Evolutionary conservation across 2,113 vertebrate genomes (phyloP).

Genomic region (Capreolus pygargus): DNA sequence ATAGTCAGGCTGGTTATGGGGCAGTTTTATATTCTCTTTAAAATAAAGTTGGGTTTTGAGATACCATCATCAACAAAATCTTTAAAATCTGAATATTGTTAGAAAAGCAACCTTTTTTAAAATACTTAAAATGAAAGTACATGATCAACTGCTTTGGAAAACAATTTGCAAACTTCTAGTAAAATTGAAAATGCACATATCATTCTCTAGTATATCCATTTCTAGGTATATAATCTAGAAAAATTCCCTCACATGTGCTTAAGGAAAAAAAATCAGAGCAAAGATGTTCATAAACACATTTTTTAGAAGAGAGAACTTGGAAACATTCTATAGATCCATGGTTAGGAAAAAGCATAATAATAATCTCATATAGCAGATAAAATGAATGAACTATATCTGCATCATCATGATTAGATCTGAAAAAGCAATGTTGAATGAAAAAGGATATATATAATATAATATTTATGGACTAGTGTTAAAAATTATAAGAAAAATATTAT

Average conservation of each 20-base stretch:
- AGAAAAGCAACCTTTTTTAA: neutral
- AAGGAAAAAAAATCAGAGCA: neutral
- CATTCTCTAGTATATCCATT: neutral
- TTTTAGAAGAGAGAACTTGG: neutral
- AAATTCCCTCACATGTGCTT: neutral
- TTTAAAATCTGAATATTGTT: neutral
- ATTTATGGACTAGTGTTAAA: neutral
- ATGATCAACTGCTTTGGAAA: neutral
- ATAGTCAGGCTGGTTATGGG: neutral
- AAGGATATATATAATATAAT: neutral
- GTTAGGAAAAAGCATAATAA: neutral
- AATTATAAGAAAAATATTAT: neutral
- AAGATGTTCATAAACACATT: neutral
- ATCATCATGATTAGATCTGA: neutral
- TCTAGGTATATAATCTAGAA: neutral
- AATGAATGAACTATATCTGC: neutral
- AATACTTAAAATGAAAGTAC: neutral
- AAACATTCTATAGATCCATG: neutral
- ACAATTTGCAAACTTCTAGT: neutral
- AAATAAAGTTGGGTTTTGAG: constrained; percentile 4
- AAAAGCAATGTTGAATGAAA: neutral
- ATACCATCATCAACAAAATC: neutral
- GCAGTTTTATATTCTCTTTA: neutral
- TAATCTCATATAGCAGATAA: neutral
- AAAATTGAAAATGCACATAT: neutral